phyloP scores from a whole-genome alignment of 2,888 invertebrate species.

The Mythimna pallens region DNA sequence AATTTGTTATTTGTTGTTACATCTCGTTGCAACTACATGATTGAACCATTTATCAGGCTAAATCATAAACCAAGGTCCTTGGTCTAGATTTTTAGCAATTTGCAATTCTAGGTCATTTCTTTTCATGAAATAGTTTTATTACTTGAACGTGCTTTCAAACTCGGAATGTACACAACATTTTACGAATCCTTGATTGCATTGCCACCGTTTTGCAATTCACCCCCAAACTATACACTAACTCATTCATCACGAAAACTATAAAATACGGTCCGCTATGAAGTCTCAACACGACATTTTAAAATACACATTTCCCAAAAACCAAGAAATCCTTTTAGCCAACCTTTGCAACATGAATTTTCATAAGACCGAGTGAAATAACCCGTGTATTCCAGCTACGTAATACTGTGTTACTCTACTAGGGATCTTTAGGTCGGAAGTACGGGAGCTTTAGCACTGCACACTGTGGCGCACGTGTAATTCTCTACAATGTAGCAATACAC shows the following conservation, averaged over 20 bases:
- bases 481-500: conserved; percentile 60
- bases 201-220: conserved; percentile 48
- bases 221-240: conserved; percentile 55
- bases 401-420: conserved; percentile 51
- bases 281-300: conserved; percentile 66
- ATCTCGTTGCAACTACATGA: background rate
- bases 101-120: background rate
- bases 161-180: conserved; percentile 40
- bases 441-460: conserved; percentile 50
- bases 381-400: conserved; percentile 56
- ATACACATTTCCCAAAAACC: conserved; percentile 65
- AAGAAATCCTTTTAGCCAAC: conserved; percentile 69
- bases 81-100: background rate
- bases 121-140: conserved; percentile 1
- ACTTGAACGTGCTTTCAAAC: conserved; percentile 31
- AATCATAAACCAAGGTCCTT: background rate
- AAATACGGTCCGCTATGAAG: conserved; percentile 55
- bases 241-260: conserved; percentile 56
- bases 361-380: conserved; percentile 57
- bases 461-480: conserved; percentile 44
- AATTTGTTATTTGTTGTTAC: background rate
- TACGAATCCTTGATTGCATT: conserved; percentile 45
- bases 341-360: conserved; percentile 67
- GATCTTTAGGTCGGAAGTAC: conserved; percentile 35
- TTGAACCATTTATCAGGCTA: background rate